These are phyloP conservation scores for Drosophila repletoides DNA, from an alignment of 1,140 invertebrate genomes.

Conservation along the genomic window DNA sequence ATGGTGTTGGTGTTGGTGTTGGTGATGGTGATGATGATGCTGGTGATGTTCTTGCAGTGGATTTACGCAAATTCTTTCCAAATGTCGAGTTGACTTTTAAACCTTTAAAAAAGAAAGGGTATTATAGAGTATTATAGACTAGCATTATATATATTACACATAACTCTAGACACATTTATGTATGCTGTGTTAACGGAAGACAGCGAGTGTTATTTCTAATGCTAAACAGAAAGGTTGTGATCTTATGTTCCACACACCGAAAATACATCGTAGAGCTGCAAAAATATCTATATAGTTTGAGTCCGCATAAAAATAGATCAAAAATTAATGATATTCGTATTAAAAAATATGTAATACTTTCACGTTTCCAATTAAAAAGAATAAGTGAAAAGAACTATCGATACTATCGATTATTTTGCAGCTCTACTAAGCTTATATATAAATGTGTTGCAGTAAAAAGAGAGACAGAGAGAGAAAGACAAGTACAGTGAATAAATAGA, in stretches of 20 bases:
- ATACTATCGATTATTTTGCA: too few species aligned
- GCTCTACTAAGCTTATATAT: too few species aligned
- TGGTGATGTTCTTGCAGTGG: constrained; percentile 59
- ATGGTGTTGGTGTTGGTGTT: constrained; percentile 25
- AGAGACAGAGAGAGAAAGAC: constrained; percentile 25
- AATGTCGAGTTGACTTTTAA: constrained; percentile 70
- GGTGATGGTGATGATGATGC: constrained; percentile 57
- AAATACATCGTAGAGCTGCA: too few species aligned
- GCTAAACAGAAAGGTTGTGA: not conserved
- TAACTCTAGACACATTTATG: constrained; percentile 7
- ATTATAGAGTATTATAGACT: too few species aligned
- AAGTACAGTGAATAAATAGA: constrained; percentile 1
- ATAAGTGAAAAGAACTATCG: too few species aligned
- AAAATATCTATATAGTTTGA: too few species aligned
- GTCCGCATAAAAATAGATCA: too few species aligned
- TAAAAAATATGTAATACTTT: too few species aligned
- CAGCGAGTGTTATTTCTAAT: constrained; percentile 1
- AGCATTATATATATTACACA: too few species aligned
- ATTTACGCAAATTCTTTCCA: constrained; percentile 73
- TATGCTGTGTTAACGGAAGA: constrained; percentile 11
- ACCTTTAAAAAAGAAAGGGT: constrained; percentile 54
- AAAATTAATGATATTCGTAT: too few species aligned
- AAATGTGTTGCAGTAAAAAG: too few species aligned
- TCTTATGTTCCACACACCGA: constrained; percentile 17
- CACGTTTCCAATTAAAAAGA: constrained; percentile 9